Base-by-base conservation (phyloP, 2,888 invertebrate species). In the Caenorhabditis angaria region DNA sequence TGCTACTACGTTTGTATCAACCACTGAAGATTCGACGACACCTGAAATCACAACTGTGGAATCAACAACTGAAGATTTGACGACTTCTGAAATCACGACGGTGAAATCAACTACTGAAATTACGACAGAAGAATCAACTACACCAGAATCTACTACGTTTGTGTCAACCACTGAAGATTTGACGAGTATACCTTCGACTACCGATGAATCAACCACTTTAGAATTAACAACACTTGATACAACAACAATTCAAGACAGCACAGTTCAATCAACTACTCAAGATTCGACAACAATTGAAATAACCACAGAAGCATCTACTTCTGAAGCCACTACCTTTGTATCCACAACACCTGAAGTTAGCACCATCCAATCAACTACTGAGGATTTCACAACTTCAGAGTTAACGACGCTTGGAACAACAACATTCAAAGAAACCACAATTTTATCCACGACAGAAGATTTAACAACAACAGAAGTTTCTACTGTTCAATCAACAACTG, bases 321-420 rank as follows among this genome's bases (percentile, higher is more conserved):
- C 54, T 0, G 55, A 56, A 32, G 14, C 57, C 1, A 53, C 55
- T 3, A 59, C 68, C 5, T 63, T 63, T 18, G 27, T 59, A 8
- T 27, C 61, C 18, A 35, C 68, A 2, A 27, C 65, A 47, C 54
- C 65, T 2, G 47, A 61, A 41, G 32, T 8, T 5, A 64, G 65
- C 0, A 62, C 62, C 4, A 51, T 29, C 27, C 28, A 51, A 8
- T 5, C 54, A 8, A 66, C 66, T 3, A 65, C 71, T 2, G 63
- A 62, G 12, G 59, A 59, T 1, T 51, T 32, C 12, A 28, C 53
- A 5, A 61, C 61, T 24, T 25, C 50, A 1, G 57, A 56, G 2
- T 48, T 29, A 5, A 63, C 64, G 6, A 61, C 67, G 3, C 62
- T 62, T 3, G 62, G 47, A 20, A 29, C 67, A 0, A 67, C 67